Conservation (phyloP, 2,888 invertebrate species). For the Meliscaeva auricollis region DNA sequence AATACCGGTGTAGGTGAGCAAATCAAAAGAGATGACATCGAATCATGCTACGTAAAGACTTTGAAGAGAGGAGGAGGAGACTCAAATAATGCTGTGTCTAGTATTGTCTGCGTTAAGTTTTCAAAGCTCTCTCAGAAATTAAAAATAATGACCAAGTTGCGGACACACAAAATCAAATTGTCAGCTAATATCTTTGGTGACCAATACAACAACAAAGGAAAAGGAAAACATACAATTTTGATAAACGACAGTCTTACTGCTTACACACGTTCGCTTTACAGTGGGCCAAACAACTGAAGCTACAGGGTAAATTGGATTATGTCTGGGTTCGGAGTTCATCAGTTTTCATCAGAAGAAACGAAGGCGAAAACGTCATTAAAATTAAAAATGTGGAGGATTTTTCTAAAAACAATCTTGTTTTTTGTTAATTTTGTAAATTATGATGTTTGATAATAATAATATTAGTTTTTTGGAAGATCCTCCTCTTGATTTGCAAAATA, state of each 20-base stretch:
- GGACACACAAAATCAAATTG: background rate
- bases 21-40: too few relatives aligned
- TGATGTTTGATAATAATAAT: too few relatives aligned
- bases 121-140: background rate
- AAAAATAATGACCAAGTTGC: background rate
- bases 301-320: background rate
- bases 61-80: too few relatives aligned
- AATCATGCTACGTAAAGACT: too few relatives aligned
- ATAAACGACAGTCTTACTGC: too few relatives aligned
- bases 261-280: too few relatives aligned
- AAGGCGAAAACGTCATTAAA: background rate
- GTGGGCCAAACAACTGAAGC: too few relatives aligned
- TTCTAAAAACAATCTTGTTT: background rate
- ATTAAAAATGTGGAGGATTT: background rate
- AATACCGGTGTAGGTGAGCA: too few relatives aligned
- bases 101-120: too few relatives aligned
- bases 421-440: too few relatives aligned
- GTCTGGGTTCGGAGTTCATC: constrained; percentile 1
- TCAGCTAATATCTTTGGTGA: background rate
- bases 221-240: too few relatives aligned
- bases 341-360: background rate
- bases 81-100: too few relatives aligned
- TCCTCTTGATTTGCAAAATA: background rate
- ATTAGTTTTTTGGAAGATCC: background rate
- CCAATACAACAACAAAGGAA: background rate